phyloP scores from a whole-genome alignment of 2,888 invertebrate genomes.

The Trimorus sp. region DNA sequence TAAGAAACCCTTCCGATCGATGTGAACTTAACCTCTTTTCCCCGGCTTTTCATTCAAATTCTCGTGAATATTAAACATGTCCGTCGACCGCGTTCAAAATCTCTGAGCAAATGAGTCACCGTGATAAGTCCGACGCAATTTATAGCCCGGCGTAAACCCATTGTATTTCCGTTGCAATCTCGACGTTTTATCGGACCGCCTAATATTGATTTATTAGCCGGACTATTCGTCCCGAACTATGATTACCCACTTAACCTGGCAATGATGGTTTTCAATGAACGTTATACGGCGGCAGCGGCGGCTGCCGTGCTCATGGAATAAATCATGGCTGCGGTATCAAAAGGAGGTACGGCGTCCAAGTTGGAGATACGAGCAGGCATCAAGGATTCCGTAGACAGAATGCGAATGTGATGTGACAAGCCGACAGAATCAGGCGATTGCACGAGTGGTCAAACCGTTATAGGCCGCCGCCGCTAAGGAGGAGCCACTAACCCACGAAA shows the following conservation, averaged over 20 bases:
- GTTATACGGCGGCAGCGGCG: constrained; percentile 14
- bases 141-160: constrained; percentile 56
- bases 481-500: constrained; percentile 73
- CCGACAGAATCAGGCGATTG: constrained; percentile 70
- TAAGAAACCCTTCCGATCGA: too few relatives aligned
- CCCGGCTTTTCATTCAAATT: too few relatives aligned
- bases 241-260: constrained; percentile 61
- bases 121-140: constrained; percentile 55
- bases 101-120: constrained; percentile 52
- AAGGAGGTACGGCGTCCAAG: constrained; percentile 45
- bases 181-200: constrained; percentile 48
- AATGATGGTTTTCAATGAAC: constrained; percentile 54
- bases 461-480: constrained; percentile 64
- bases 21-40: too few relatives aligned
- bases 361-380: constrained; percentile 56
- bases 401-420: constrained; percentile 72
- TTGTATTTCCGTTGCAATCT: constrained; percentile 52
- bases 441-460: constrained; percentile 69
- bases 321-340: constrained; percentile 61
- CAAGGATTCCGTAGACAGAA: constrained; percentile 66
- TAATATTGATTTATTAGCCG: constrained; percentile 55
- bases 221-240: constrained; percentile 61
- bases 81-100: constrained; percentile 40
- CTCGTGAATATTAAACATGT: too few relatives aligned
- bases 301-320: constrained; percentile 39